Evolutionary conservation across 2,797 vertebrate species (phyloP), one percentile per base, ranked within the genome.

Genomic region (Tokudaia muenninki): DNA sequence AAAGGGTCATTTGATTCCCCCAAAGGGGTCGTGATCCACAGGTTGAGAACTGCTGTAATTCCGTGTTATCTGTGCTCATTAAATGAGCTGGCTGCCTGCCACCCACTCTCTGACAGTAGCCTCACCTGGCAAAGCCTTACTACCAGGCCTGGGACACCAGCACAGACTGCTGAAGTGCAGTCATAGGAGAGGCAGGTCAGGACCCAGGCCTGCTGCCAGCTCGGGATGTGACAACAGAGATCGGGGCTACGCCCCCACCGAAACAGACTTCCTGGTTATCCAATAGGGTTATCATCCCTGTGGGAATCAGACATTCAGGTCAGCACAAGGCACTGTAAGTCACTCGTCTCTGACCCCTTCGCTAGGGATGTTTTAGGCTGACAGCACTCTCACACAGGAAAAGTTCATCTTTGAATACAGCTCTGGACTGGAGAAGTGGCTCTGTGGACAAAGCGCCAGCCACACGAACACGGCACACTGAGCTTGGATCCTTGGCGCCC

Each of bases 61-160:
- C 61, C 81, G 37, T 89, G 87, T 89, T 88, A 24, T 63, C 92
- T 94, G 93, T 82, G 90, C 72, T 96, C 92, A 89, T 91, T 91
- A 79, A 80, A 86, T 91, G 81, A 79, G 83, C 80, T 93, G 81
- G 82, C 79, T 84, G 92, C 94, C 95, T 91, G 92, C 93, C 78
- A 83, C 79, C 90, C 24, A 22, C 79, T 91, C 89, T 12, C 89
- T 80, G 77, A 80, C 55, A 79, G 11, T 24, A 87, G 80, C 44
- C 75, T 83, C 87, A 75, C 90, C 91, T 47, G 5, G 83, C 41
- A 82, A 91, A 63, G 50, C 57, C 16, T 6, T 4, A 1, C 2
- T 29, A 34, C 26, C 88, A 44, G 65, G 41, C 78, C 31, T 7
- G 59, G 6, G 55, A 52, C 0, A 0, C 24, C 55, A 61, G 52